Base-by-base conservation (phyloP, 2,888 invertebrate genomes). In the Chironomus riparius region DNA sequence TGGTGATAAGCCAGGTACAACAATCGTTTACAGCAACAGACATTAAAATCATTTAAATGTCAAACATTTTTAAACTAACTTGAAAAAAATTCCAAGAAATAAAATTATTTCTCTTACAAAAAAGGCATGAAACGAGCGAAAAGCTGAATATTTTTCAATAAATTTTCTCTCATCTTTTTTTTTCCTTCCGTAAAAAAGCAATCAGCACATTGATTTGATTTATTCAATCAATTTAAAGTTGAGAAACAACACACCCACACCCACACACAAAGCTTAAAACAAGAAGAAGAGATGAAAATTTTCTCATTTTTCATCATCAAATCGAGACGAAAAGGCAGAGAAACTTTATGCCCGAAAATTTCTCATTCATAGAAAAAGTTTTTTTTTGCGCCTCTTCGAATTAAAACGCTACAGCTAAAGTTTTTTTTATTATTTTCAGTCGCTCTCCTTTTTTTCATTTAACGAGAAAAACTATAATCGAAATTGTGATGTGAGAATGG, bases 161-260 rank as follows among this genome's bases (percentile, higher is more conserved):
- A 38, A 38, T 38, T 10, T 38, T 38, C 10, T n/a, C n/a, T n/a
- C n/a, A n/a, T n/a, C 4, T 38, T 2, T 1, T 38, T 2, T 38
- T 12, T 65, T 65, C 24, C 24, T 65, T 65, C 24, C 65, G 24
- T 65, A 21, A 21, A 38, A n/a, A 21, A 65, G 65, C 65, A 28
- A 68, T 28, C 68, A 68, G 47, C 15, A 50, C 56, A 56, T 56
- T 15, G 56, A 65, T 68, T 68, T 68, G 68, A 68, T 68, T 68
- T 68, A 68, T 68, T 15, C 28, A 68, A 68, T 15, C 68, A 68
- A 68, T 68, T 68, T 68, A 68, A 68, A 47, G 15, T 68, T 47
- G 65, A 10, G 65, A 38, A 38, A 38, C 10, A 56, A 56, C 7
- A 56, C 38, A 38, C 38, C 7, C 38, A 7, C 10, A 38, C 3